Conservation (phyloP, 2,888 invertebrate genomes). For the Flexamia atlantica region DNA sequence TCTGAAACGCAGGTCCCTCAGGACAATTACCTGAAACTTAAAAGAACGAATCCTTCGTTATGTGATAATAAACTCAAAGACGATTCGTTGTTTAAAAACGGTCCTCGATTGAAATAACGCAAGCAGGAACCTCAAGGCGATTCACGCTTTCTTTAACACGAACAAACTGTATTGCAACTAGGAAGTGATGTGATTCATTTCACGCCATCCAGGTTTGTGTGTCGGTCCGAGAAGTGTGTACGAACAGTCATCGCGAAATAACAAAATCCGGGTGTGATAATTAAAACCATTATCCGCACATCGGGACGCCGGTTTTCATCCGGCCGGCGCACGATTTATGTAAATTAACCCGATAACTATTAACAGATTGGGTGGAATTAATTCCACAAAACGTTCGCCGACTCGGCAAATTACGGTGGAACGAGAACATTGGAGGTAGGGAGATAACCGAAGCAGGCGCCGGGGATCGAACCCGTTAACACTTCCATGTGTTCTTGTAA, state of each 20-base stretch:
- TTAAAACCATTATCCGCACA: conserved; percentile 37
- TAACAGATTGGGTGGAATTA: conserved; percentile 48
- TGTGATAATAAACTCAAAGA: too few species aligned
- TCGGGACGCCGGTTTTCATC: not conserved
- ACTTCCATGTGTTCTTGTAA: not conserved
- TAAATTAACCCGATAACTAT: conserved; percentile 46
- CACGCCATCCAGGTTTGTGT: not conserved
- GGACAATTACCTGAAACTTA: too few species aligned
- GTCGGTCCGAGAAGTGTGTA: not conserved
- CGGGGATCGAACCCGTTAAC: not conserved
- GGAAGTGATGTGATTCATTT: conserved; percentile 34
- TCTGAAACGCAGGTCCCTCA: too few species aligned
- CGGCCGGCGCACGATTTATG: conserved; percentile 30
- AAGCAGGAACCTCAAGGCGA: not conserved
- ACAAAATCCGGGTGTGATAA: conserved; percentile 27
- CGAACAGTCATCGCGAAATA: not conserved
- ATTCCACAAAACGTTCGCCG: conserved; percentile 18
- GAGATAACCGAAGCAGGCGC: not conserved
- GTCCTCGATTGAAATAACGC: not conserved
- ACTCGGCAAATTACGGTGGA: not conserved
- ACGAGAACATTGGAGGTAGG: not conserved
- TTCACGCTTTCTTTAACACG: not conserved
- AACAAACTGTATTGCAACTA: not conserved
- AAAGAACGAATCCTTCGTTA: too few species aligned
- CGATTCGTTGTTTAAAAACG: too few species aligned